These are phyloP conservation scores for Philantomba maxwellii DNA, from an alignment of 2,113 vertebrate genomes.

Conservation along the genomic window DNA sequence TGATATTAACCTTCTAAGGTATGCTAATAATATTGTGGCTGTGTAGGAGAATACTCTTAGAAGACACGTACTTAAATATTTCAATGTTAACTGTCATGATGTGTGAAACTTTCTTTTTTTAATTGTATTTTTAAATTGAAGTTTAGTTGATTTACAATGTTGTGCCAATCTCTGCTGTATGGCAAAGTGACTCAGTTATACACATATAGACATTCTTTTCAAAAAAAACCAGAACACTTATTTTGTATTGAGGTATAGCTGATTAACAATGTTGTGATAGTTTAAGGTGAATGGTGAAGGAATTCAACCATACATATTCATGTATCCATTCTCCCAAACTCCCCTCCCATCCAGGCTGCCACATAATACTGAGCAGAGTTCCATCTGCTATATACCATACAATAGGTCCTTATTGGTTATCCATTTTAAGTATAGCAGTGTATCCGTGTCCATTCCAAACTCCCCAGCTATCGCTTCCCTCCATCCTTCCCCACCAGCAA, in stretches of 20 bases:
- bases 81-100: neutral
- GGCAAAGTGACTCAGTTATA: neutral
- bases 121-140: neutral
- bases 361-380: neutral
- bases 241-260: neutral
- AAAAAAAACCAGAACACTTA: neutral
- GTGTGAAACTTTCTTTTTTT: neutral
- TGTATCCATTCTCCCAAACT: neutral
- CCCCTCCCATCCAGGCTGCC: neutral
- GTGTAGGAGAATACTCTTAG: neutral
- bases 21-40: neutral
- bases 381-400: neutral
- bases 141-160: neutral
- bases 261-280: neutral
- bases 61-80: neutral
- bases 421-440: neutral
- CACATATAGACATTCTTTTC: neutral
- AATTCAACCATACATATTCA: neutral
- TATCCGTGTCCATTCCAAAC: neutral
- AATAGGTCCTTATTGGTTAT: neutral
- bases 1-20: neutral
- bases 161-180: neutral
- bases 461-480: neutral
- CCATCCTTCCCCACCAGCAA: accelerated
- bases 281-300: neutral